phyloP scores from a whole-genome alignment of 2,888 invertebrate genomes.

The Synergus japonicus region DNA sequence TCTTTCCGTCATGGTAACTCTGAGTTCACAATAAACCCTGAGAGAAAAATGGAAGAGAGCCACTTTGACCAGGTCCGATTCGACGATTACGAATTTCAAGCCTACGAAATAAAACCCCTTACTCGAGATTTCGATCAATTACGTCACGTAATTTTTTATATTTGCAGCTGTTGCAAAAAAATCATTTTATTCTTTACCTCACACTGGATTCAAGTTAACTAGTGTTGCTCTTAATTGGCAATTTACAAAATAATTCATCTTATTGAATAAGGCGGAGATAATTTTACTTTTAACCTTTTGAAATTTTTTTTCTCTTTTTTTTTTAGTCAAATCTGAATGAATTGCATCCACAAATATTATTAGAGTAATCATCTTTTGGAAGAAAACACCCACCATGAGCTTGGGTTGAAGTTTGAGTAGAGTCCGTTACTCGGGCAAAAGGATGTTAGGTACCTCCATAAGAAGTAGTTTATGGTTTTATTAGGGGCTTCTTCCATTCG shows the following conservation, averaged over 20 bases:
- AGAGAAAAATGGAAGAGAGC: constrained; percentile 20
- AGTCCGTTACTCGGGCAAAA: constrained; percentile 62
- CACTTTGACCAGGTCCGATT: constrained; percentile 42
- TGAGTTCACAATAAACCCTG: constrained; percentile 20
- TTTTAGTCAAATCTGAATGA: not conserved
- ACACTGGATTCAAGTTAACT: no score
- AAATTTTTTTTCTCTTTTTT: not conserved
- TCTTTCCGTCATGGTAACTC: constrained; percentile 29
- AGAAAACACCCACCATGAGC: constrained; percentile 11
- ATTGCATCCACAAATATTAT: not conserved
- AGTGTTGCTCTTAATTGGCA: not conserved
- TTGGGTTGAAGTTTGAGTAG: not conserved
- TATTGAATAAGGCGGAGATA: not conserved
- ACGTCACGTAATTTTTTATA: not conserved
- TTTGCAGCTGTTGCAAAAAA: constrained; percentile 49
- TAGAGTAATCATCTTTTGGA: constrained; percentile 18
- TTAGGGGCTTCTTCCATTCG: constrained; percentile 64
- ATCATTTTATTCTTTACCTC: not conserved
- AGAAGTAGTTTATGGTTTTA: constrained; percentile 72
- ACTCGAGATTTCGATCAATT: constrained; percentile 23
- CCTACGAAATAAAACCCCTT: constrained; percentile 19
- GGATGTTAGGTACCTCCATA: constrained; percentile 58
- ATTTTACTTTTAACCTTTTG: not conserved
- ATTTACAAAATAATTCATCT: not conserved
- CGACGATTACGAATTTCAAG: constrained; percentile 48